phyloP scores from a whole-genome alignment of 2,888 invertebrate genomes.

The Papilio demoleus region DNA sequence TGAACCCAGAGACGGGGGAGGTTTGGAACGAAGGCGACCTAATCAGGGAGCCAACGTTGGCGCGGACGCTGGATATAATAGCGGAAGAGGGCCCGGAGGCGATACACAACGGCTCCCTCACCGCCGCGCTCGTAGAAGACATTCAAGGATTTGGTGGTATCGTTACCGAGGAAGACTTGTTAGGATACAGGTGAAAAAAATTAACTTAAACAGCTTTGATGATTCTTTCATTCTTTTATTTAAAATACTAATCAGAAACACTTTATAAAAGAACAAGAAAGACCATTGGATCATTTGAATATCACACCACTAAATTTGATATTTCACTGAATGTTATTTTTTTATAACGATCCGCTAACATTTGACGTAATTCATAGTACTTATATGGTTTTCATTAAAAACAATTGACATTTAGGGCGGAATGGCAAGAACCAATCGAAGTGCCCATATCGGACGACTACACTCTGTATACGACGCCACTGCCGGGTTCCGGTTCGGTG shows the following conservation, averaged over 20 bases:
- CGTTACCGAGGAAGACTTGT: constrained; percentile 90
- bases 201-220: not conserved
- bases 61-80: constrained; percentile 87
- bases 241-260: too few relatives aligned
- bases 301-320: not conserved
- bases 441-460: constrained; percentile 84
- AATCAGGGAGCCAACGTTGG: constrained; percentile 86
- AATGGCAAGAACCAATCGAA: constrained; percentile 86
- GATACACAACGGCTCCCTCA: constrained; percentile 90
- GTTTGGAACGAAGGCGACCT: constrained; percentile 85
- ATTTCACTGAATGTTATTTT: not conserved
- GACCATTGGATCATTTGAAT: too few relatives aligned
- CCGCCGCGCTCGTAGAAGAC: constrained; percentile 86
- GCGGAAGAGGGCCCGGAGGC: constrained; percentile 87
- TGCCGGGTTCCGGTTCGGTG: constrained; percentile 94
- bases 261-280: too few relatives aligned
- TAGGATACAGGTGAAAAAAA: constrained; percentile 84
- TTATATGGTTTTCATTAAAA: not conserved
- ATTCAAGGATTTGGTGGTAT: constrained; percentile 88
- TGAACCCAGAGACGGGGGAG: constrained; percentile 84
- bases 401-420: constrained; percentile 74
- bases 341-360: not conserved
- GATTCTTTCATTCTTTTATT: too few relatives aligned
- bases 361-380: not conserved
- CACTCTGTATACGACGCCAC: constrained; percentile 89